A percentile compares a stretch with the other conserved stretches of the same genome.
These are phyloP conservation scores for Pseudochaenichthys georgianus DNA, from an alignment of 2,797 vertebrate genomes.

Conservation along the genomic window DNA sequence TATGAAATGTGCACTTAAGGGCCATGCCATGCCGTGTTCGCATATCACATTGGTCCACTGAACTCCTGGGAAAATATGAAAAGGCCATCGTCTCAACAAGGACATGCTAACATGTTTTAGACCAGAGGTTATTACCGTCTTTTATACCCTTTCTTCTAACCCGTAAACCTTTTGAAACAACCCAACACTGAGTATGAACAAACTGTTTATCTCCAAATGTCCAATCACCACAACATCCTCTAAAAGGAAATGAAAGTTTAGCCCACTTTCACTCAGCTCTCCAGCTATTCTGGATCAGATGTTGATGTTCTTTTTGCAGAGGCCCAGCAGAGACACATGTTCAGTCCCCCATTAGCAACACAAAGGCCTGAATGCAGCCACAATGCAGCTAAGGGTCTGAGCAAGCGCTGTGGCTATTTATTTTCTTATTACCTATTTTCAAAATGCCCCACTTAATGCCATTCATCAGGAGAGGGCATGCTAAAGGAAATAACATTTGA, in stretches of 20 bases:
- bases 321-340: neutral
- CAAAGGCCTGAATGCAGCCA: constrained; percentile 1
- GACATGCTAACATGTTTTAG: constrained; percentile 12
- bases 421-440: neutral
- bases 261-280: neutral
- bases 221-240: constrained; percentile 1
- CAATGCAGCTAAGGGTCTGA: neutral
- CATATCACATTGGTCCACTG: constrained; percentile 41
- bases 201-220: constrained; percentile 20
- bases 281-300: neutral
- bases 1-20: constrained; percentile 57
- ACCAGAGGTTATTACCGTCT: constrained; percentile 8
- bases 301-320: neutral
- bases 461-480: no score
- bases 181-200: neutral
- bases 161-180: neutral
- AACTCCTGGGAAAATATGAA: constrained; percentile 29
- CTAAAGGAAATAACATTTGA: neutral
- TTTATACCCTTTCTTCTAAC: neutral
- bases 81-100: neutral
- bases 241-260: constrained; percentile 7
- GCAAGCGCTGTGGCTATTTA: constrained; percentile 1
- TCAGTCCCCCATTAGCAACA: neutral
- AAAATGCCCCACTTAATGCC: neutral
- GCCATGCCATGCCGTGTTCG: constrained; percentile 35